Percentiles rank a stretch among this genome's conserved stretches.
Conservation (phyloP, 2,797 vertebrate species). For the Falco berigora region DNA sequence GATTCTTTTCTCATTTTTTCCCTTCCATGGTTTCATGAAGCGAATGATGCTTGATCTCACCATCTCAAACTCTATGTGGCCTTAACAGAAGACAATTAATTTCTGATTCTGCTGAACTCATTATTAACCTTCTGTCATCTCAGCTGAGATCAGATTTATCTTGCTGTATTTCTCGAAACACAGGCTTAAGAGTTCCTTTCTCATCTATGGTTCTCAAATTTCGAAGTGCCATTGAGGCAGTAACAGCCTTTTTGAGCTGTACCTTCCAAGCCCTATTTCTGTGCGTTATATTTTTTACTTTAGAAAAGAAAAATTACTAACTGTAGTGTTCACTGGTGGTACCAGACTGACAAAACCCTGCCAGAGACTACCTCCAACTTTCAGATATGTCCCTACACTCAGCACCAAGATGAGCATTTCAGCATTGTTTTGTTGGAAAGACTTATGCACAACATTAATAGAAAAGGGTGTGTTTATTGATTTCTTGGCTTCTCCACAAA, state of each 20-base stretch:
- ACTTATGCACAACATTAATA: background rate
- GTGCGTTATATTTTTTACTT: background rate
- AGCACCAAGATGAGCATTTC: background rate
- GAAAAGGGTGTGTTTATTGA: background rate
- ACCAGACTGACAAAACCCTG: background rate
- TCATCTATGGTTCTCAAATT: background rate
- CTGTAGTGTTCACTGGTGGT: background rate
- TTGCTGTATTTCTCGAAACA: background rate
- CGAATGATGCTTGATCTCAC: conserved; percentile 1
- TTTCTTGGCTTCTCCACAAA: background rate
- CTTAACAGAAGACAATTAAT: conserved; percentile 40
- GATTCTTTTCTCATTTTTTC: background rate
- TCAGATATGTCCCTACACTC: background rate
- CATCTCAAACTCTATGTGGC: background rate
- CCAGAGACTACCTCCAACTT: background rate
- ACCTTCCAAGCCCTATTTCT: background rate
- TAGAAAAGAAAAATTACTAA: background rate
- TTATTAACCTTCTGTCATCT: conserved; percentile 44
- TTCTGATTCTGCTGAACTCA: conserved; percentile 28
- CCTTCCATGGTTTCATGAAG: background rate
- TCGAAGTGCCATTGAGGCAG: background rate
- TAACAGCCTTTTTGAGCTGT: background rate
- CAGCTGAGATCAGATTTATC: background rate
- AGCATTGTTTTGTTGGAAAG: background rate
- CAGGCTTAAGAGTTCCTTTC: background rate